phyloP scores from a whole-genome alignment of 2,797 vertebrate genomes.

The Thaleichthys pacificus region DNA sequence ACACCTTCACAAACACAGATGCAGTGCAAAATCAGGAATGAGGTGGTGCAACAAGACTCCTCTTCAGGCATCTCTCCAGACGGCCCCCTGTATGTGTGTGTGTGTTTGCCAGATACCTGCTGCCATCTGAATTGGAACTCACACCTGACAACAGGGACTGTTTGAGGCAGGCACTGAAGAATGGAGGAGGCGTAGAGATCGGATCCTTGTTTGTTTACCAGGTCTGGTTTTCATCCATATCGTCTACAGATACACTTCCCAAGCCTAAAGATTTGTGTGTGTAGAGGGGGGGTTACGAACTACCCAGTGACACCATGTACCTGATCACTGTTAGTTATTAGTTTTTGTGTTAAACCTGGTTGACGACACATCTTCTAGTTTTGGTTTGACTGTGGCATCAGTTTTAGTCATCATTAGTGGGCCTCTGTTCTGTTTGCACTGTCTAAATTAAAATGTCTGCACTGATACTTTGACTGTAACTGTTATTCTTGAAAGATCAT shows the following conservation, averaged over 20 bases:
- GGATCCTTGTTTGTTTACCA: conserved; percentile 17
- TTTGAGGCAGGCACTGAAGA: conserved; percentile 22
- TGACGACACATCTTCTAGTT: background rate
- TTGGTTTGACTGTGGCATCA: background rate
- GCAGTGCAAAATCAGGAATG: background rate
- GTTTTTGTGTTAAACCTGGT: no score
- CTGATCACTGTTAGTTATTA: background rate
- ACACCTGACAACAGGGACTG: conserved; percentile 20
- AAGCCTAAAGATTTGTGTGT: background rate
- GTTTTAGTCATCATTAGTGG: background rate
- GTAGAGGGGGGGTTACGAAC: background rate
- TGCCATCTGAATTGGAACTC: background rate
- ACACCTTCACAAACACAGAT: background rate
- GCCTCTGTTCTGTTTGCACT: background rate
- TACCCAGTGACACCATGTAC: background rate
- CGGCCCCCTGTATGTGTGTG: background rate
- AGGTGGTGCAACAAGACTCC: background rate
- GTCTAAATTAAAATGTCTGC: background rate
- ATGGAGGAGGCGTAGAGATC: conserved; percentile 25
- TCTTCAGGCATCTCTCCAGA: conserved; percentile 32
- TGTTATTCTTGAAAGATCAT: no score
- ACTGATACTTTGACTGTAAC: no score
- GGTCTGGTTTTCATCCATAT: conserved; percentile 6
- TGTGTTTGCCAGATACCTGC: background rate
- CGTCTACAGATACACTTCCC: background rate